A percentile compares a stretch with the other conserved stretches of the same genome.
These are phyloP conservation scores for Callimico goeldii DNA, from an alignment of 2,797 vertebrate species.

Conservation along the genomic window DNA sequence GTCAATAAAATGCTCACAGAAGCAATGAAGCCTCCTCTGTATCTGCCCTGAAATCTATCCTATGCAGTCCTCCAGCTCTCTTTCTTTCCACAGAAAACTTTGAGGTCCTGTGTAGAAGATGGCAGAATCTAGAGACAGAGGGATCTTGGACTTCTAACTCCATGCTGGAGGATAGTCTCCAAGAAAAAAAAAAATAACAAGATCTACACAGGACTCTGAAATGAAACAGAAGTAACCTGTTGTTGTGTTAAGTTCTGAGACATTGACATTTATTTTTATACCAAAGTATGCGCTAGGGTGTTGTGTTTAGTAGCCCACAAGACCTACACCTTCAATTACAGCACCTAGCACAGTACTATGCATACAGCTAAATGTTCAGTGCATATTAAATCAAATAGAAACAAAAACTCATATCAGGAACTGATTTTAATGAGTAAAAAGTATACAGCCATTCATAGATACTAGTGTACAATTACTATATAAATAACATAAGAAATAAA, in stretches of 20 bases:
- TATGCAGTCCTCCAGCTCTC: neutral
- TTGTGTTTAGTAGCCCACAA: neutral
- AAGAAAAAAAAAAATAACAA: neutral
- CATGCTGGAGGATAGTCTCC: neutral
- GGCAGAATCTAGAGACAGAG: neutral
- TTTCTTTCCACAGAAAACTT: neutral
- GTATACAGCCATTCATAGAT: constrained; percentile 6
- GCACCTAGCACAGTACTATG: neutral
- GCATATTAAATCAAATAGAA: constrained; percentile 43
- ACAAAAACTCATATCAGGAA: neutral
- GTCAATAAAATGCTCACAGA: neutral
- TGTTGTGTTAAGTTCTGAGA: neutral
- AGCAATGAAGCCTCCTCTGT: neutral
- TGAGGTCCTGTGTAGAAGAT: neutral
- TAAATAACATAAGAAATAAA: constrained; percentile 61
- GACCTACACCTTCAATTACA: neutral
- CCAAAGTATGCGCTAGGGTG: neutral
- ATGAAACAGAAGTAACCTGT: neutral
- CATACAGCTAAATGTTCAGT: neutral
- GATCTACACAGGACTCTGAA: neutral
- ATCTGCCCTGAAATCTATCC: neutral
- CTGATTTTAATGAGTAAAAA: constrained; percentile 54
- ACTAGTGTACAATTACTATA: constrained; percentile 29
- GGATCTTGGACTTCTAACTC: neutral
- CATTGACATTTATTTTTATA: neutral